phyloP scores from a whole-genome alignment of 2,888 invertebrate species.

The Mantis religiosa region DNA sequence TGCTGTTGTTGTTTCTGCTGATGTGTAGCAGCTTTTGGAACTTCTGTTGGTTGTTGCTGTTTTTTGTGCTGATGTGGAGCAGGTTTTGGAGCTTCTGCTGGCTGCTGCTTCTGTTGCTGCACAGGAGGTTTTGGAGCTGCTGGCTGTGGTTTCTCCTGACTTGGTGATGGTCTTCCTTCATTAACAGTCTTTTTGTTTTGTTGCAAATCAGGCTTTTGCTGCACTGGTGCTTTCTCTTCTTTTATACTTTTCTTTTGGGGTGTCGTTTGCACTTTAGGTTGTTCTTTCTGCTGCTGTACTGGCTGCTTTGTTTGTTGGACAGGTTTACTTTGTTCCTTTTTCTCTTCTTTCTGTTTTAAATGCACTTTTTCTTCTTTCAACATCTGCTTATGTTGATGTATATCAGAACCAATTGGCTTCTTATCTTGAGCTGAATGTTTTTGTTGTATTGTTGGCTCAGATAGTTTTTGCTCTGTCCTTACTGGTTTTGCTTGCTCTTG shows the following conservation, averaged over 20 bases:
- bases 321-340: neutral
- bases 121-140: neutral
- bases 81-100: neutral
- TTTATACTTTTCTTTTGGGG: too few relatives aligned
- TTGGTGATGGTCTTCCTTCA: neutral
- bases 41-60: neutral
- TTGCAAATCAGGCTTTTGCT: neutral
- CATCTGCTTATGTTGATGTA: neutral
- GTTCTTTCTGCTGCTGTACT: neutral
- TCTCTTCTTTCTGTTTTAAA: neutral
- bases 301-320: neutral
- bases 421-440: neutral
- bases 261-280: neutral
- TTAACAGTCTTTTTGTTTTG: neutral
- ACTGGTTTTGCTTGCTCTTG: neutral
- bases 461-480: neutral
- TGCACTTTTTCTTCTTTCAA: too few relatives aligned
- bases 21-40: neutral
- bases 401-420: neutral
- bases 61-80: neutral
- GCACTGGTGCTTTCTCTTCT: neutral
- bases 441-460: neutral
- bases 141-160: neutral
- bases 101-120: neutral
- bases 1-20: neutral